phyloP scores from a whole-genome alignment of 2,888 invertebrate genomes.

The Parasteatoda lunata region DNA sequence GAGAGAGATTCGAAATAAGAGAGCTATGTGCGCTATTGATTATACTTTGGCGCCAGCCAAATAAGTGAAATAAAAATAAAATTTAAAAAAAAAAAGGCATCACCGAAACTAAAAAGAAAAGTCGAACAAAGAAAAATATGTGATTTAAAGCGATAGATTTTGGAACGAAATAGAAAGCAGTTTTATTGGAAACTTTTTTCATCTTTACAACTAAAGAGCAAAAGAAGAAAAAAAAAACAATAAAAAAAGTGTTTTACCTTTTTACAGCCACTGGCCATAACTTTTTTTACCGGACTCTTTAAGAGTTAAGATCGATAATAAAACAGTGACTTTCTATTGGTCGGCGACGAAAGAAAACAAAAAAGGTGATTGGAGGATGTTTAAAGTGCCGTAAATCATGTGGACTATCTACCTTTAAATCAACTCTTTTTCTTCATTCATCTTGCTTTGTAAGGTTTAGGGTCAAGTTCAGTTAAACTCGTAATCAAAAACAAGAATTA shows the following conservation, averaged over 20 bases:
- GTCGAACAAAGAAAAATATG: conserved; percentile 12
- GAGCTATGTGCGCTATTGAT: conserved; percentile 45
- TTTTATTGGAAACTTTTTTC: conserved; percentile 42
- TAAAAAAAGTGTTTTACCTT: conserved; percentile 35
- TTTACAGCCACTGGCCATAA: conserved; percentile 41
- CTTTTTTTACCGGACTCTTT: conserved; percentile 22
- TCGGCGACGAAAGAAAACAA: conserved; percentile 31
- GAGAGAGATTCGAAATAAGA: conserved; percentile 23
- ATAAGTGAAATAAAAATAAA: conserved; percentile 20
- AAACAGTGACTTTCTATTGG: conserved; percentile 42
- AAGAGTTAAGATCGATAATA: conserved; percentile 44
- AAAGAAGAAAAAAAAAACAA: background rate
- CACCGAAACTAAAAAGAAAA: background rate
- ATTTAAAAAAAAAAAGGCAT: conserved; percentile 25
- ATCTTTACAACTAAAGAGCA: conserved; percentile 7
- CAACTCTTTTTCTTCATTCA: conserved; percentile 17
- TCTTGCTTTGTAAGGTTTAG: background rate
- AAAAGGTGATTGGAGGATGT: conserved; percentile 50
- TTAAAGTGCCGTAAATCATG: conserved; percentile 56
- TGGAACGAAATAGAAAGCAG: conserved; percentile 44
- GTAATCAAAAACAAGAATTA: background rate
- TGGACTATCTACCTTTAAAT: conserved; percentile 29
- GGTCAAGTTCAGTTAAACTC: background rate
- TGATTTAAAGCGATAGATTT: conserved; percentile 59
- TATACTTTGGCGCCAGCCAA: conserved; percentile 48